Conservation (phyloP, 1,140 invertebrate genomes). For the Trichomalopsis sarcophagae region DNA sequence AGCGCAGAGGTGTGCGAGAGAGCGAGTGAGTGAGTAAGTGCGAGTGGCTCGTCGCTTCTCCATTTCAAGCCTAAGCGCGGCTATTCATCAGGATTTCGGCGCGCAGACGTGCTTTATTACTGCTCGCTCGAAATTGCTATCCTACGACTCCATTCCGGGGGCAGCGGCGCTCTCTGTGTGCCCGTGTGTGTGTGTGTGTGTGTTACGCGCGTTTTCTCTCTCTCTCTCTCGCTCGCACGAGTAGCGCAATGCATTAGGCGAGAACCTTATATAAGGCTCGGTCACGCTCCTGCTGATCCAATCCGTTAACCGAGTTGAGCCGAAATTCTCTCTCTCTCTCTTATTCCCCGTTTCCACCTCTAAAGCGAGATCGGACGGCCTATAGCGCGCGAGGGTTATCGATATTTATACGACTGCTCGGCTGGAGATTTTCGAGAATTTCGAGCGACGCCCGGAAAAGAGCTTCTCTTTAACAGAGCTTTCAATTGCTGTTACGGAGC, state of each 20-base stretch:
- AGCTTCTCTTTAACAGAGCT: not conserved
- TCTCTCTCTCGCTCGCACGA: slow-evolving; percentile 11
- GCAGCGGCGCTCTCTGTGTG: slow-evolving; percentile 55
- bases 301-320: slow-evolving; percentile 67
- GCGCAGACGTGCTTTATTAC: slow-evolving; percentile 76
- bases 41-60: slow-evolving; percentile 73
- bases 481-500: no score
- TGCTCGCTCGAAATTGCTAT: slow-evolving; percentile 75
- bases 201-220: not conserved
- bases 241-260: slow-evolving; percentile 65
- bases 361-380: not conserved
- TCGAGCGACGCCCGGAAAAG: not conserved
- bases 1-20: slow-evolving; percentile 52
- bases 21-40: slow-evolving; percentile 65
- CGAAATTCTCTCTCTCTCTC: slow-evolving; percentile 51
- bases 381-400: not conserved
- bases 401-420: slow-evolving; percentile 34
- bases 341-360: not conserved
- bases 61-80: slow-evolving; percentile 76
- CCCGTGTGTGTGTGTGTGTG: slow-evolving; percentile 33
- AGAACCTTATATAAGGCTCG: slow-evolving; percentile 68
- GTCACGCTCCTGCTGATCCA: slow-evolving; percentile 64
- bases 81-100: slow-evolving; percentile 77
- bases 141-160: slow-evolving; percentile 75
- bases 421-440: not conserved